Conservation (phyloP, 1,140 invertebrate species). For the Portunus trituberculatus region DNA sequence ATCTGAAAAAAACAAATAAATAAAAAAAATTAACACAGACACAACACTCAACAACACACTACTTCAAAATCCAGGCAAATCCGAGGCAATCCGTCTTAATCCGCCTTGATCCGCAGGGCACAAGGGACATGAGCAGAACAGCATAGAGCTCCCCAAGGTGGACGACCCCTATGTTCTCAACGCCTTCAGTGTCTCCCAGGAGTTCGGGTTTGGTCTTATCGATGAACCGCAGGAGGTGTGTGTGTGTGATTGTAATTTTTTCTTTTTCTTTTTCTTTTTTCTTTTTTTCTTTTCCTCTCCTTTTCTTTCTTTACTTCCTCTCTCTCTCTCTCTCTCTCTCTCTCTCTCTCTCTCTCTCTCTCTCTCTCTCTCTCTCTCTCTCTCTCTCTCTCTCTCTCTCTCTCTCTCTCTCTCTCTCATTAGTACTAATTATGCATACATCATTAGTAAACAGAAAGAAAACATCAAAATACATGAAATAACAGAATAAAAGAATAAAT, state of each 20-base stretch:
- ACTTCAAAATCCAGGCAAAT: neutral
- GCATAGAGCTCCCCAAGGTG: slow-evolving; percentile 79
- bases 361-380: too few relatives aligned
- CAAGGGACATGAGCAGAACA: slow-evolving; percentile 80
- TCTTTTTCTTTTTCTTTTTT: too few relatives aligned
- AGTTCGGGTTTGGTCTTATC: slow-evolving; percentile 80
- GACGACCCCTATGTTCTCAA: slow-evolving; percentile 81
- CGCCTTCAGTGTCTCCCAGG: slow-evolving; percentile 81
- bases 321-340: too few relatives aligned
- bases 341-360: too few relatives aligned
- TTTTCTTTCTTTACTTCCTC: too few relatives aligned
- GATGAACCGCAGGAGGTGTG: slow-evolving; percentile 75
- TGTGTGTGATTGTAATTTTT: slow-evolving; percentile 29
- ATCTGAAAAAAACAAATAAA: neutral
- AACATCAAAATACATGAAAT: too few relatives aligned
- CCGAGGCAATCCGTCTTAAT: too few relatives aligned
- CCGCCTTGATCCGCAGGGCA: slow-evolving; percentile 75
- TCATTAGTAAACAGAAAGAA: too few relatives aligned
- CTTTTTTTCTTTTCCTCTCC: too few relatives aligned
- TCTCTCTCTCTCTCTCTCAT: too few relatives aligned
- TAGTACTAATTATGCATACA: too few relatives aligned
- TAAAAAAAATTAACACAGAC: neutral
- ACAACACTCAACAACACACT: neutral
- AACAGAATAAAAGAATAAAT: neutral
- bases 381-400: too few relatives aligned